A percentile compares a stretch with the other conserved stretches of the same genome.
Conservation (phyloP, 2,797 vertebrate species). For the Setipinna tenuifilis region DNA sequence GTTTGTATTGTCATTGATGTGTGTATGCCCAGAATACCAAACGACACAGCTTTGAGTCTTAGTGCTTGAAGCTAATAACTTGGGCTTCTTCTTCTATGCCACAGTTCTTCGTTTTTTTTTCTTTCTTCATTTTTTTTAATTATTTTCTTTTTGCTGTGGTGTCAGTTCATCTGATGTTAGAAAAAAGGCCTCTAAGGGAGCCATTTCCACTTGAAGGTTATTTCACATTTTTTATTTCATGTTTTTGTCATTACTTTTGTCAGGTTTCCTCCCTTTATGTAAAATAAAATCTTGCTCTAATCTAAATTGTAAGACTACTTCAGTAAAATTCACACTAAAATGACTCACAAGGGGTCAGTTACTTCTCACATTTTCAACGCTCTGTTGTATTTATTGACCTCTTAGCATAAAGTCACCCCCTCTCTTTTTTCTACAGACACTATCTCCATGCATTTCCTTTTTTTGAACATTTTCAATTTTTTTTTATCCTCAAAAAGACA, state of each 20-base stretch:
- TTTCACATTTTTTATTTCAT: slow-evolving; percentile 56
- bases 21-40: slow-evolving; percentile 68
- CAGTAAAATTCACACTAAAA: slow-evolving; percentile 47
- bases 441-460: background rate
- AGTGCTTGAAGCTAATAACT: slow-evolving; percentile 60
- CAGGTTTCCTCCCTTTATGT: slow-evolving; percentile 66
- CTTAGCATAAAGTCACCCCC: background rate
- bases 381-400: slow-evolving; percentile 29
- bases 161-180: slow-evolving; percentile 62
- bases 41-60: slow-evolving; percentile 63
- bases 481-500: slow-evolving; percentile 5
- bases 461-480: background rate
- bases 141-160: slow-evolving; percentile 24
- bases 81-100: slow-evolving; percentile 35
- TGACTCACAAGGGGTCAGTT: slow-evolving; percentile 65
- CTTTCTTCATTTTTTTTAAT: slow-evolving; percentile 30
- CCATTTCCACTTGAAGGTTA: slow-evolving; percentile 60
- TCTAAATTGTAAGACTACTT: slow-evolving; percentile 63
- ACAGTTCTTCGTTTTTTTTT: slow-evolving; percentile 28
- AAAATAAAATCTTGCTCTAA: slow-evolving; percentile 64
- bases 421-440: background rate
- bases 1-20: slow-evolving; percentile 71
- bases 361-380: slow-evolving; percentile 40
- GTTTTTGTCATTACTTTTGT: slow-evolving; percentile 67
- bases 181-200: slow-evolving; percentile 58